Evolutionary conservation across 1,140 invertebrate species (phyloP).

Genomic region (Agrilus planipennis): DNA sequence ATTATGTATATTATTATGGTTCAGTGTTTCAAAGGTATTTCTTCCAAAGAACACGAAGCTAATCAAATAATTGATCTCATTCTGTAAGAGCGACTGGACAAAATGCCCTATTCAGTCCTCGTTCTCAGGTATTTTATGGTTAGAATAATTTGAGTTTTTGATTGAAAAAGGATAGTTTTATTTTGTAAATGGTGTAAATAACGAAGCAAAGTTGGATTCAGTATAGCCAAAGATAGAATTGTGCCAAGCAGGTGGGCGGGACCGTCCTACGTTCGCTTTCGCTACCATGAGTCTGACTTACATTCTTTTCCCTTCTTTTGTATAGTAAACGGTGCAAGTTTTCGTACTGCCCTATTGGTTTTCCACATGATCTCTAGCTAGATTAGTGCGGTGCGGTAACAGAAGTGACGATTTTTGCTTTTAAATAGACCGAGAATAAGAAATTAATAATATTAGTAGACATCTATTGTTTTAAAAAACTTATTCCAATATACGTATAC

Average conservation of each 20-base stretch:
- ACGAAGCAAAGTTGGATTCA: slow-evolving; percentile 25
- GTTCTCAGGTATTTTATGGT: slow-evolving; percentile 30
- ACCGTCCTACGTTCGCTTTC: slow-evolving; percentile 24
- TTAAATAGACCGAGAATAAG: too few relatives aligned
- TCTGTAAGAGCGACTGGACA: slow-evolving; percentile 15
- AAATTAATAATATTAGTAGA: too few relatives aligned
- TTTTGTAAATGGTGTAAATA: slow-evolving; percentile 9
- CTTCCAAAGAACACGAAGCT: slow-evolving; percentile 32
- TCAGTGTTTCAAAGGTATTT: slow-evolving; percentile 7
- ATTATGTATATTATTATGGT: too few relatives aligned
- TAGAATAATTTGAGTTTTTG: slow-evolving; percentile 12
- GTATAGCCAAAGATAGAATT: slow-evolving; percentile 30
- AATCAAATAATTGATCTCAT: slow-evolving; percentile 33
- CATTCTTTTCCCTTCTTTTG: slow-evolving; percentile 15
- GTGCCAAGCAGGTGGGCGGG: slow-evolving; percentile 23
- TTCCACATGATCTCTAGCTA: slow-evolving; percentile 35
- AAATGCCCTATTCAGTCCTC: slow-evolving; percentile 2
- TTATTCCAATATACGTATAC: too few relatives aligned
- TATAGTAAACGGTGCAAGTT: slow-evolving; percentile 18
- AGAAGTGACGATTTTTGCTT: too few relatives aligned
- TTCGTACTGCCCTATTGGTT: slow-evolving; percentile 24
- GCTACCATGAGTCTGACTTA: slow-evolving; percentile 29
- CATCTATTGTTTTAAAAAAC: too few relatives aligned
- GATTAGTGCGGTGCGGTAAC: slow-evolving; percentile 28
- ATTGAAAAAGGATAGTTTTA: slow-evolving; percentile 1